Evolutionary conservation across 2,797 vertebrate genomes (phyloP).

Genomic region (Schizopygopsis pylzovi): DNA sequence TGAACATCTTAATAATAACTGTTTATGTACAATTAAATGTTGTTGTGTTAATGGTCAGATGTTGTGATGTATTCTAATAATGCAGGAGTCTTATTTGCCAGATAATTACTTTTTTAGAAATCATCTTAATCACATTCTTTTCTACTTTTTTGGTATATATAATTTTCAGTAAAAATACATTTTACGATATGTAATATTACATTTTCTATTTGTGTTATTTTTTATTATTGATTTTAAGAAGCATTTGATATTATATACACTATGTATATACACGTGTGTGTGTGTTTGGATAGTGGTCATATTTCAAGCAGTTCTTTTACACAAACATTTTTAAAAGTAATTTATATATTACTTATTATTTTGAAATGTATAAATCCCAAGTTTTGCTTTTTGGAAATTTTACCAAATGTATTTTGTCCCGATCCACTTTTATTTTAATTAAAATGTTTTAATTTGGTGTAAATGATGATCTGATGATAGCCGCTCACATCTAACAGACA

Average conservation of each 20-base stretch:
- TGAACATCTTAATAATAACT: background rate
- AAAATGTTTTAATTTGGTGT: background rate
- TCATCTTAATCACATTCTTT: background rate
- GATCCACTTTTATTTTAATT: background rate
- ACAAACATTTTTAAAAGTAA: background rate
- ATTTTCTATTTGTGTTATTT: background rate
- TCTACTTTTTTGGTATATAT: background rate
- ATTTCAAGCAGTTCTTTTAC: background rate
- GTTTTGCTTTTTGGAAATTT: background rate
- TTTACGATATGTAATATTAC: background rate
- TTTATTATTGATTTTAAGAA: slow-evolving; percentile 2
- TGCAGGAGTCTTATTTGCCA: background rate
- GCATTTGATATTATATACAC: background rate
- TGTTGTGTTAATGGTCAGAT: background rate
- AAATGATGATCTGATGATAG: background rate
- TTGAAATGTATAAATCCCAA: background rate
- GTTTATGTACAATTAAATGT: background rate
- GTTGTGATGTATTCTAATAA: background rate
- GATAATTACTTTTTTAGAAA: background rate
- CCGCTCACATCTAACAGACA: no score
- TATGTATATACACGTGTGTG: no score
- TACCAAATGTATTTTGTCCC: background rate
- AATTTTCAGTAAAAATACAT: no score
- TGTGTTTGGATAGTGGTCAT: no score
- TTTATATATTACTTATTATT: background rate